Base-by-base conservation (phyloP, 2,797 vertebrate genomes). In the Arrhamphus sclerolepis region DNA sequence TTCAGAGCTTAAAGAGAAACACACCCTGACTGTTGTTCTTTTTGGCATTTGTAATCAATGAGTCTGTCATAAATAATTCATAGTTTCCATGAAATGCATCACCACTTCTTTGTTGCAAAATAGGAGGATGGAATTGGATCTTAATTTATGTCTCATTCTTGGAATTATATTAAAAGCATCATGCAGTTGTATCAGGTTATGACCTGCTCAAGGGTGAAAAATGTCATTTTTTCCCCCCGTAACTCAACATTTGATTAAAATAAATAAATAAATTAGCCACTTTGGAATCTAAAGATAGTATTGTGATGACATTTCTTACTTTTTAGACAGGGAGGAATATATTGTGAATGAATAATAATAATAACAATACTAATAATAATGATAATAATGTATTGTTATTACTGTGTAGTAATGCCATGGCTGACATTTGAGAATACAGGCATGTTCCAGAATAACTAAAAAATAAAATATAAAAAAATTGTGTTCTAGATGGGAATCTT, bases 41-140 rank as follows among this genome's bases (percentile, higher is more conserved):
- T 73, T 67, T 65, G 21, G 28, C 59, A 70, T 56, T 46, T 17
- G 43, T 42, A 79, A 80, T 85, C 81, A 69, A 78, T 88, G 39
- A 38, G 62, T 71, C 58, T 46, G 4, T 20, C 39, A 77, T 87
- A 47, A 84, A 87, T 86, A 75, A 85, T 87, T 83, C 70, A 88
- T 47, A 14, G 34, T 38, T 38, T 38, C 13, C 11, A 22, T 54
- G 56, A 64, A 53, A 70, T 42, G 41, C 49, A 64, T 59, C 58
- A n/a, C 26, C 8, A 6, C 11, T 59, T 46, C 21, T 75, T 55
- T 65, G 55, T 56, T 57, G 51, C 63, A 49, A 48, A 72, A 73
- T 69, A 60, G 62, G 52, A 80, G 66, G 56, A 82, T 75, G 51
- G 20, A 46, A 75, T 62, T 26, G 17, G 21, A 77, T 40, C 18